Base-by-base conservation (phyloP, 2,888 invertebrate genomes). In the Carcina quercana region DNA sequence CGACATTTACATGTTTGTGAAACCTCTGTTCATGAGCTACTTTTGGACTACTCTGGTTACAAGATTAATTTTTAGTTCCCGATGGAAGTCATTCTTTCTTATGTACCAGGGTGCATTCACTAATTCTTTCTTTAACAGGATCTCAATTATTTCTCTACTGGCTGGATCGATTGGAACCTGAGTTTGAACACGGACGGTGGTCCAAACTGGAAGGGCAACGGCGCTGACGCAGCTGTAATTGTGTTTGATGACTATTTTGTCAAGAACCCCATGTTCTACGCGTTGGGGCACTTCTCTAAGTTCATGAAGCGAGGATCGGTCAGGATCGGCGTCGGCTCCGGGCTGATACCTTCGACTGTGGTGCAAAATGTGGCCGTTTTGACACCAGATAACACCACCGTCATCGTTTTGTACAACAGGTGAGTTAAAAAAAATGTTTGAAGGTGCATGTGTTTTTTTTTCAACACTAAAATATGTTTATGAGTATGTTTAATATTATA, bases 101-200 rank as follows among this genome's bases (percentile, higher is more conserved):
- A n/a, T n/a, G n/a, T n/a, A n/a, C n/a, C n/a, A n/a, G n/a, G n/a
- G n/a, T n/a, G n/a, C n/a, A n/a, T n/a, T n/a, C n/a, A n/a, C n/a
- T n/a, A n/a, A n/a, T n/a, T n/a, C n/a, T n/a, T n/a, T n/a, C n/a
- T n/a, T n/a, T n/a, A n/a, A n/a, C 64, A 92, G 88, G 91, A 93
- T 62, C 58, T 95, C 8, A 88, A 90, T 43, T 86, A 93, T 65
- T 90, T 89, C 75, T 87, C 91, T 0, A 82, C 86, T 12, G 96
- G 94, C 2, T 97, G 96, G 95, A 78, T 94, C 0, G 96, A 97
- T 61, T 97, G 96, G 96, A 97, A 97, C 70, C 63, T 96, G 33
- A 91, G 90, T 5, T 68, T 97, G n/a, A 85, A 95, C 60, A 53
- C 76, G 41, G 32, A 62, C 8, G 96, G 96, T 7, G 95, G 96